Base-by-base conservation (phyloP, 2,888 invertebrate species). In the Nomada fucata region DNA sequence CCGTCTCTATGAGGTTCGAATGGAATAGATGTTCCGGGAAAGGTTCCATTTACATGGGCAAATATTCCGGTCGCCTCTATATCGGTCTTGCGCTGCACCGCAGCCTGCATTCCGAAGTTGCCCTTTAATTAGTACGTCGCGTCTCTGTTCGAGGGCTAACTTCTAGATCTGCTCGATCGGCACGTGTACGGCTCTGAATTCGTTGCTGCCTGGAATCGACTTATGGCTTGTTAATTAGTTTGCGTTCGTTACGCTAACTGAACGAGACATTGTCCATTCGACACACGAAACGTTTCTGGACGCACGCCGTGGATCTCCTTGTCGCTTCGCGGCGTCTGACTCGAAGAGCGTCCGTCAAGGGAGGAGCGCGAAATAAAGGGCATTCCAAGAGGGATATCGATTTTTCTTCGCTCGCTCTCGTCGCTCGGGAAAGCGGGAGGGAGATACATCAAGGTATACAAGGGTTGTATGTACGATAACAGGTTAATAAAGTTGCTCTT, bases 91-190 rank as follows among this genome's bases (percentile, higher is more conserved):
- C 73, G 76, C 83, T 50, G 70, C 79, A 68, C 83, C 55, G 73
- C 77, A 76, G 76, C 69, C 81, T 61, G 87, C 81, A 85, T 86
- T 90, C 81, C 89, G 53, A 73, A 86, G 82, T 88, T 86, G 85
- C 85, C 83, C 87, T 88, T 91, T 90, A 90, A 91, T 91, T 91
- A 91, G 89, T 87, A 82, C 87, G 87, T 89, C 89, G 86, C 89
- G 89, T 15, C 13, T 86, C 79, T 79, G 71, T 73, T 53, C 75
- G 67, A 72, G 72, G 74, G 70, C 88, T 84, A 90, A 89, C 88
- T 90, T 87, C 77, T 60, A 79, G 88, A 90, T 90, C 90, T 88
- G 85, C 81, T 79, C 87, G 85, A 90, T 91, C 89, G 89, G 80
- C 88, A 88, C 89, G 89, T 88, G 89, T 76, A 81, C 79, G 72